These are phyloP conservation scores for Brachymystax lenok DNA, from an alignment of 2,797 vertebrate species.

Conservation along the genomic window DNA sequence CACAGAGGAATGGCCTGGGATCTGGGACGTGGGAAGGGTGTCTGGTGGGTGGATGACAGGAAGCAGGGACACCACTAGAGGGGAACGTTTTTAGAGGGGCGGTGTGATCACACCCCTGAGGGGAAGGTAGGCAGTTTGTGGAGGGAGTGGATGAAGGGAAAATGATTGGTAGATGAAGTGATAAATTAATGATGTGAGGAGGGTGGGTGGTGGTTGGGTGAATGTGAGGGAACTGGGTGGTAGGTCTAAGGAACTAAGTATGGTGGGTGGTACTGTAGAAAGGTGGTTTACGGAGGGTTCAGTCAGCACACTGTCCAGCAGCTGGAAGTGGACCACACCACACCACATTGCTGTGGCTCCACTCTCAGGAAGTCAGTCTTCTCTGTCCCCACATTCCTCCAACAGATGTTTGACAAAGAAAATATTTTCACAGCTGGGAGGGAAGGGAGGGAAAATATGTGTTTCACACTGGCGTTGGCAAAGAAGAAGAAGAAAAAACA, in stretches of 20 bases:
- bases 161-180: background rate
- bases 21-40: background rate
- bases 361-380: conserved; percentile 70
- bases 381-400: conserved; percentile 75
- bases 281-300: background rate
- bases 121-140: background rate
- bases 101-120: background rate
- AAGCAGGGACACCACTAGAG: background rate
- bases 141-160: background rate
- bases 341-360: conserved; percentile 43
- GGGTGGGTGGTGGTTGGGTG: background rate
- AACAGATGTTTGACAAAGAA: conserved; percentile 83
- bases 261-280: background rate
- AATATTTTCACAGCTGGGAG: conserved; percentile 86
- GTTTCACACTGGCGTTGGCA: conserved; percentile 70
- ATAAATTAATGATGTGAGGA: background rate
- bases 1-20: background rate
- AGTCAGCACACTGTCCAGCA: background rate
- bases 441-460: conserved; percentile 63
- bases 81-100: background rate
- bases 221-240: background rate
- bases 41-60: too few relatives aligned
- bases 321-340: conserved; percentile 29
- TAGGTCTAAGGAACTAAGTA: background rate
- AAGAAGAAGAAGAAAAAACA: conserved; percentile 31